Evolutionary conservation across 2,888 invertebrate species (phyloP).

Genomic region (Drosophila neonasuta): DNA sequence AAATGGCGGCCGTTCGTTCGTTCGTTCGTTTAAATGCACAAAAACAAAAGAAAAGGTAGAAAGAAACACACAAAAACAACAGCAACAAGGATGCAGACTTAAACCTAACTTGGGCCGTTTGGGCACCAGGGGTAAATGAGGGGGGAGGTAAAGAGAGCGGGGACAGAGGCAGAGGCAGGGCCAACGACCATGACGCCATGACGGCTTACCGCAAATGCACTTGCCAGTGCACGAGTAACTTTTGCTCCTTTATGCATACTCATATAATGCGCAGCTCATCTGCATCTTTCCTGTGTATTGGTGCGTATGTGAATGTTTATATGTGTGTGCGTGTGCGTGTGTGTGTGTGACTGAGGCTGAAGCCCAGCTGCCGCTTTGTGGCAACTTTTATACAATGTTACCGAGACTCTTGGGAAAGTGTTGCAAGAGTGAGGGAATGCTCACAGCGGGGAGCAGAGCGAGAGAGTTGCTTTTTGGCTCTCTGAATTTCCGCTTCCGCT

Average conservation of each 20-base stretch:
- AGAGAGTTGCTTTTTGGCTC: constrained; percentile 35
- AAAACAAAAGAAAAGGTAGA: constrained; percentile 44
- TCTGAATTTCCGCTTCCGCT: constrained; percentile 60
- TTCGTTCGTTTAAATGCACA: constrained; percentile 45
- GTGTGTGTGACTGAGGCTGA: constrained; percentile 16
- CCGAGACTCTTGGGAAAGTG: constrained; percentile 32
- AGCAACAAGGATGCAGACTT: constrained; percentile 21
- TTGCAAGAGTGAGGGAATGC: background rate
- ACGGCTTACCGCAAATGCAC: constrained; percentile 71
- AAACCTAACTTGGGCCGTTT: constrained; percentile 12
- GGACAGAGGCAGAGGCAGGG: constrained; percentile 19
- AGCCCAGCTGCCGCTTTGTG: constrained; percentile 45
- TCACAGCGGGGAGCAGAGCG: background rate
- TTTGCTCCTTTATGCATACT: constrained; percentile 59
- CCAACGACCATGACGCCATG: constrained; percentile 61
- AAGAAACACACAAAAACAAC: constrained; percentile 14
- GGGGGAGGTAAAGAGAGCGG: background rate
- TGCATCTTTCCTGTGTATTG: constrained; percentile 51
- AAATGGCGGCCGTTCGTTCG: constrained; percentile 48
- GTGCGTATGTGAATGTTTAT: constrained; percentile 9
- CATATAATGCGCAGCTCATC: constrained; percentile 63
- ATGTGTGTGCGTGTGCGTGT: constrained; percentile 9
- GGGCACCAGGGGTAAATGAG: background rate
- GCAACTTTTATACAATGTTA: constrained; percentile 53
- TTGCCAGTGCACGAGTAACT: constrained; percentile 66